Percentiles rank a stretch among this genome's conserved stretches.
These are phyloP conservation scores for Pogona vitticeps DNA, from an alignment of 2,113 vertebrate species.

Conservation along the genomic window DNA sequence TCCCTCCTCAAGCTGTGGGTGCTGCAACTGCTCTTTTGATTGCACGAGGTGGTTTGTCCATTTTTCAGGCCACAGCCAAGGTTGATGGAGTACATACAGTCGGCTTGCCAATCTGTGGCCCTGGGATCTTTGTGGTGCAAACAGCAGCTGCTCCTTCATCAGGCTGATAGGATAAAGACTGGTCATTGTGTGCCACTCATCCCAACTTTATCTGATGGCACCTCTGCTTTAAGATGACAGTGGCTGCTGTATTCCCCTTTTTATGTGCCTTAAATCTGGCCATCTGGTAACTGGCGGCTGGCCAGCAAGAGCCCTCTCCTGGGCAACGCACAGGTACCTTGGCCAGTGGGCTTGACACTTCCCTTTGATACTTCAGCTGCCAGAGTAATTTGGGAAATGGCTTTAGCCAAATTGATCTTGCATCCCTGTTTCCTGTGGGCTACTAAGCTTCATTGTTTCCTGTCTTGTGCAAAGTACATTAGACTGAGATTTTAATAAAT, in stretches of 20 bases:
- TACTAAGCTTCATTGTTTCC: constrained; percentile 56
- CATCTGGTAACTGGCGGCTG: constrained; percentile 64
- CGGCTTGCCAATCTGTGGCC: not conserved
- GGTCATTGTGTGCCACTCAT: not conserved
- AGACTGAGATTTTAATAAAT: constrained; percentile 80
- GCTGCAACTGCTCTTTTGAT: not conserved
- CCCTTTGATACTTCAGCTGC: constrained; percentile 46
- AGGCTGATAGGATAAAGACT: not conserved
- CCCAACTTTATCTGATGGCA: constrained; percentile 47
- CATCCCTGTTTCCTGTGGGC: constrained; percentile 53
- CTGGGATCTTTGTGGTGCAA: not conserved
- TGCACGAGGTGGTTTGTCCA: not conserved
- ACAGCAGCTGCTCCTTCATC: not conserved
- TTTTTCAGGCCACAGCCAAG: constrained; percentile 13
- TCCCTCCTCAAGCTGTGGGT: not conserved
- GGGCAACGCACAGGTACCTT: constrained; percentile 17
- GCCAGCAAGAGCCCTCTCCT: constrained; percentile 30
- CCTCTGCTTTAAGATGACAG: constrained; percentile 53
- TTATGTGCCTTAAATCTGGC: constrained; percentile 50
- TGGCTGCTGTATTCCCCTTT: constrained; percentile 44
- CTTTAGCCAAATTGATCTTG: constrained; percentile 46
- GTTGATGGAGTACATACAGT: not conserved
- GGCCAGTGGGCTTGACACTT: constrained; percentile 17
- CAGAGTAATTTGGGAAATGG: constrained; percentile 55
- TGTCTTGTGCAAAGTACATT: constrained; percentile 47